Percentiles rank a stretch among this genome's conserved stretches.
Conservation (phyloP, 2,797 vertebrate genomes). For the Neosilurus hyrtlii region DNA sequence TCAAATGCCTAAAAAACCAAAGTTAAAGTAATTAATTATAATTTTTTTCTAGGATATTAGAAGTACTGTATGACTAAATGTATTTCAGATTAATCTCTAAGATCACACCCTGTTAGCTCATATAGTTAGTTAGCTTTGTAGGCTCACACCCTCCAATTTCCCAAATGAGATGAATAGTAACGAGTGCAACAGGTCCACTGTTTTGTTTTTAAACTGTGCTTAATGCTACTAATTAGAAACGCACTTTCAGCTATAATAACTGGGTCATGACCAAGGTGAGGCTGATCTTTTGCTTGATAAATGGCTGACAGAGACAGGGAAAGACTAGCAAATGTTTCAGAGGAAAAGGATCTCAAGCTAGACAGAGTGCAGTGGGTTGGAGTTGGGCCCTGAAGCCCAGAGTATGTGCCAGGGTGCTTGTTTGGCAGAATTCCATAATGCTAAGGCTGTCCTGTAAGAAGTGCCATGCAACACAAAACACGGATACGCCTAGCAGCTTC, state of each 20-base stretch:
- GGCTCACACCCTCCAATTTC: conserved; percentile 1
- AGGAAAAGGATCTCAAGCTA: conserved; percentile 20
- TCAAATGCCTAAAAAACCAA: not conserved
- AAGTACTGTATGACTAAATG: not conserved
- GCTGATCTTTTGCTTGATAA: conserved; percentile 5
- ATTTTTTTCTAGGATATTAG: not conserved
- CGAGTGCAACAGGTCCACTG: not conserved
- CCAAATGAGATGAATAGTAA: conserved; percentile 16
- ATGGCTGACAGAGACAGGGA: conserved; percentile 14
- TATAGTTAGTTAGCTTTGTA: not conserved
- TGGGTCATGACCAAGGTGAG: conserved; percentile 34
- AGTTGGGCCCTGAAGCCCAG: not conserved
- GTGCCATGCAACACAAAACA: conserved; percentile 24
- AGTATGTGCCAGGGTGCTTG: conserved; percentile 15
- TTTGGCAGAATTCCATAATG: not conserved
- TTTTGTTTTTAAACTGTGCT: conserved; percentile 40
- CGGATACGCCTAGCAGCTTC: conserved; percentile 49
- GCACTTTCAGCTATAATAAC: conserved; percentile 61
- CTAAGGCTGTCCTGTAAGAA: conserved; percentile 17
- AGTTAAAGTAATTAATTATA: not conserved
- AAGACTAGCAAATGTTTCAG: conserved; percentile 8
- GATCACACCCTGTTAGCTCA: not conserved
- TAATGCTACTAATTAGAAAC: conserved; percentile 64
- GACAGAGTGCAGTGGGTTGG: conserved; percentile 33
- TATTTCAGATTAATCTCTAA: not conserved